Conservation (phyloP, 2,888 invertebrate genomes). For the Neuroscelio doddi region DNA sequence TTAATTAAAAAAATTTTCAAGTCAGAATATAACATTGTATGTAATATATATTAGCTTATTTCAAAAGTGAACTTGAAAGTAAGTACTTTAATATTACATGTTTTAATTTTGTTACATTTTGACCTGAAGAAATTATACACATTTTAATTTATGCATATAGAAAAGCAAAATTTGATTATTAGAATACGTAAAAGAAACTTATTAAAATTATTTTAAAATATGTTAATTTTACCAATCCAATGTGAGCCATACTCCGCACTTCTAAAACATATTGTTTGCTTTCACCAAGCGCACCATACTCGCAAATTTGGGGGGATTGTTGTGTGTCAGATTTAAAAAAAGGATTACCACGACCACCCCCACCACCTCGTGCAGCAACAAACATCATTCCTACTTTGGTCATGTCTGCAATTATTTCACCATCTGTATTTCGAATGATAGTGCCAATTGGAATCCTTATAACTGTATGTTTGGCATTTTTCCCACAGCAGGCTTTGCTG, state of each 20-base stretch:
- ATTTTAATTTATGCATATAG: background rate
- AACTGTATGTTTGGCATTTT: constrained; percentile 81
- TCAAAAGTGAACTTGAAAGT: too few relatives aligned
- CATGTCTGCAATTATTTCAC: constrained; percentile 81
- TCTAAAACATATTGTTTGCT: constrained; percentile 82
- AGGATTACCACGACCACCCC: constrained; percentile 95
- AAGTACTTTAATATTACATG: too few relatives aligned
- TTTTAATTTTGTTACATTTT: too few relatives aligned
- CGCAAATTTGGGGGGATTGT: constrained; percentile 88
- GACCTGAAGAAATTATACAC: background rate
- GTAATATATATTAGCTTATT: too few relatives aligned
- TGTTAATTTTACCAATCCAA: constrained; percentile 87
- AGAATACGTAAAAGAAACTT: too few relatives aligned
- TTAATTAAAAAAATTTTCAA: too few relatives aligned
- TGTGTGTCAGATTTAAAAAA: constrained; percentile 88
- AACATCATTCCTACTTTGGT: constrained; percentile 82
- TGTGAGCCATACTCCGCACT: constrained; percentile 93
- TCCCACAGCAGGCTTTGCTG: constrained; percentile 86
- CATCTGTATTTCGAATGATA: constrained; percentile 76
- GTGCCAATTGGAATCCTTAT: constrained; percentile 90
- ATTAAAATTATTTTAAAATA: too few relatives aligned
- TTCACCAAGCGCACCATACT: constrained; percentile 91
- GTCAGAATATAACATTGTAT: background rate
- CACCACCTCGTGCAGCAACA: constrained; percentile 94
- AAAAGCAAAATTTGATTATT: too few relatives aligned